A percentile compares a stretch with the other conserved stretches of the same genome.
Evolutionary conservation across 2,888 invertebrate genomes (phyloP).

Genomic region (Phlogophora meticulosa): DNA sequence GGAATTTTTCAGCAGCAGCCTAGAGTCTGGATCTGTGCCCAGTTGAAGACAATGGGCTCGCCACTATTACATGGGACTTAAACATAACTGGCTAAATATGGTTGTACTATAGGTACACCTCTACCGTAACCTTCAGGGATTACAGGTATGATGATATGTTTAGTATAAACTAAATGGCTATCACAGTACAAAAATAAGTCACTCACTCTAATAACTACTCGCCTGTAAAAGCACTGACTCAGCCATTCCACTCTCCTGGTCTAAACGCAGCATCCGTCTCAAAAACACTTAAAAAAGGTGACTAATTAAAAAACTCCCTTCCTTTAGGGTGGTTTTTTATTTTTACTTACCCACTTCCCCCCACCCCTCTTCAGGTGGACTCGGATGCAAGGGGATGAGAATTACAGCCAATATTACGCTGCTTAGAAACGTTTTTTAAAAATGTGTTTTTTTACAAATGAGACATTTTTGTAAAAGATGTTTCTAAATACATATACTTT

Average conservation of each 20-base stretch:
- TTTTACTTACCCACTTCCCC: slow-evolving; percentile 29
- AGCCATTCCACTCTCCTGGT: slow-evolving; percentile 11
- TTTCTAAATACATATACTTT: neutral
- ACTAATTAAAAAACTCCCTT: slow-evolving; percentile 86
- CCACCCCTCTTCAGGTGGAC: slow-evolving; percentile 47
- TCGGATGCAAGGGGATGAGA: slow-evolving; percentile 54
- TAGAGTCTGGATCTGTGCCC: too few relatives aligned
- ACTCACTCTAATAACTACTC: slow-evolving; percentile 5
- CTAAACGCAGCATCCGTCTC: slow-evolving; percentile 73
- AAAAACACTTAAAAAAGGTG: slow-evolving; percentile 80
- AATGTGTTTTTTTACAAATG: slow-evolving; percentile 20
- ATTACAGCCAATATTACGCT: slow-evolving; percentile 47
- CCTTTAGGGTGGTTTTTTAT: slow-evolving; percentile 65
- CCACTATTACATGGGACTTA: too few relatives aligned
- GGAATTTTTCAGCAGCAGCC: too few relatives aligned
- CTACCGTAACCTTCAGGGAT: too few relatives aligned
- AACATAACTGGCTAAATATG: too few relatives aligned
- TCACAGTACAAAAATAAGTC: too few relatives aligned
- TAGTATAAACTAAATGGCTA: too few relatives aligned
- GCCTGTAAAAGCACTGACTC: neutral
- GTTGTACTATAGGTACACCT: too few relatives aligned
- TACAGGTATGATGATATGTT: too few relatives aligned
- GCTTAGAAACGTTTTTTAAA: slow-evolving; percentile 17
- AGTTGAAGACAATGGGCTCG: too few relatives aligned
- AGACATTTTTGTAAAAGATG: slow-evolving; percentile 17